Conservation (phyloP, 2,113 vertebrate genomes). For the Nibea albiflora region DNA sequence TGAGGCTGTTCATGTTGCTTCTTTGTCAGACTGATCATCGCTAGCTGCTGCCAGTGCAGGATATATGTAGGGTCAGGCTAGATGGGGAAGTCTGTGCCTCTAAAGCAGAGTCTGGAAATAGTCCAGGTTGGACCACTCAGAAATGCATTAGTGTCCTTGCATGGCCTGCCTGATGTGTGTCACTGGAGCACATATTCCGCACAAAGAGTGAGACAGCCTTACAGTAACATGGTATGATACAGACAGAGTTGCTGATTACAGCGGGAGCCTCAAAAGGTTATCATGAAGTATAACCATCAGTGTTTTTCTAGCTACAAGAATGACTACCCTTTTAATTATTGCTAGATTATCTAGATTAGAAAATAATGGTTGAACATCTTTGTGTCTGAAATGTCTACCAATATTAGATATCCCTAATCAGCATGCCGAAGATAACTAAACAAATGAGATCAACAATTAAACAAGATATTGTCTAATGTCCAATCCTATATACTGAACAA, state of each 20-base stretch:
- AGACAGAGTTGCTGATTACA: background rate
- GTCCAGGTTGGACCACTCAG: background rate
- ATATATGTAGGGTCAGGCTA: background rate
- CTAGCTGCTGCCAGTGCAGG: background rate
- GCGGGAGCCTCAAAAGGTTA: too few relatives aligned
- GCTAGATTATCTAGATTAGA: background rate
- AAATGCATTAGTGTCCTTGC: background rate
- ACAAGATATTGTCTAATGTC: background rate
- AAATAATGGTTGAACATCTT: too few relatives aligned
- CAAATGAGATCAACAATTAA: background rate
- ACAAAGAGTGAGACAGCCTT: background rate
- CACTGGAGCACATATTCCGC: background rate
- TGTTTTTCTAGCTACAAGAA: too few relatives aligned
- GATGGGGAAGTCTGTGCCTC: background rate
- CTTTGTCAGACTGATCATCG: background rate
- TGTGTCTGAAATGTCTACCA: too few relatives aligned
- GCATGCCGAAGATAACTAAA: background rate
- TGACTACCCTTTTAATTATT: background rate
- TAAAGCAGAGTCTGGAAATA: background rate
- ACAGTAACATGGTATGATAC: background rate
- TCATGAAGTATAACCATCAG: background rate
- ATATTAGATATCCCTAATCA: background rate
- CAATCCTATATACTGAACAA: background rate
- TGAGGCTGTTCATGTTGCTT: background rate
- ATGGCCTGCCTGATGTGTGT: constrained; percentile 1